Conservation (phyloP, 2,113 vertebrate genomes). For the Catharus minimus region DNA sequence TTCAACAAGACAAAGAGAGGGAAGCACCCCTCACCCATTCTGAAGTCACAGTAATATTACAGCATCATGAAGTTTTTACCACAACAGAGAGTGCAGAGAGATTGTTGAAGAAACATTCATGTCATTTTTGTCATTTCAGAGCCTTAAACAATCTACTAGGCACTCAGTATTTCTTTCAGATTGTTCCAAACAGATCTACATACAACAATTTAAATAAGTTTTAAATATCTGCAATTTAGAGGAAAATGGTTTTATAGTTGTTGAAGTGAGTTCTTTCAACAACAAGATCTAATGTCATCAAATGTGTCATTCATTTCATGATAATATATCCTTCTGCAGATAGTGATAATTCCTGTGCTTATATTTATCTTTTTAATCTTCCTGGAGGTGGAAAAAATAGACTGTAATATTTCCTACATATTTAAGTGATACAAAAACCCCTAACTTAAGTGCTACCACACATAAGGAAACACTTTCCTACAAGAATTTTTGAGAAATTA, state of each 20-base stretch:
- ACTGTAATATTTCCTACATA: background rate
- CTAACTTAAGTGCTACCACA: background rate
- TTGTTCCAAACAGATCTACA: background rate
- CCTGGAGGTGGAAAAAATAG: rapidly evolving
- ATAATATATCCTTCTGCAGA: background rate
- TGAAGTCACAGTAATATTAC: background rate
- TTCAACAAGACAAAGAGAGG: background rate
- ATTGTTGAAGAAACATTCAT: background rate
- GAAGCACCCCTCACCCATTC: background rate
- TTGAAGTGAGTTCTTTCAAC: background rate
- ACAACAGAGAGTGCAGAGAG: background rate
- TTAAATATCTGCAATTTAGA: background rate
- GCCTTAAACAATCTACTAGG: background rate
- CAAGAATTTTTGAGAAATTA: background rate
- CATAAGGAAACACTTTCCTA: background rate
- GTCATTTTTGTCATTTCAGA: background rate
- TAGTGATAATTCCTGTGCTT: background rate
- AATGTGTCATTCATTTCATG: background rate
- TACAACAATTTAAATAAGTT: background rate
- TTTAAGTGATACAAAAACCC: background rate
- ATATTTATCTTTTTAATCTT: background rate
- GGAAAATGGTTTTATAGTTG: background rate
- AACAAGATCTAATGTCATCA: background rate
- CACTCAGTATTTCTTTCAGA: background rate
- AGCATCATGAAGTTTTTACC: background rate